Evolutionary conservation across 2,888 invertebrate species (phyloP), one percentile per base, ranked within the genome.

Genomic region (Minunthozetes semirufus): DNA sequence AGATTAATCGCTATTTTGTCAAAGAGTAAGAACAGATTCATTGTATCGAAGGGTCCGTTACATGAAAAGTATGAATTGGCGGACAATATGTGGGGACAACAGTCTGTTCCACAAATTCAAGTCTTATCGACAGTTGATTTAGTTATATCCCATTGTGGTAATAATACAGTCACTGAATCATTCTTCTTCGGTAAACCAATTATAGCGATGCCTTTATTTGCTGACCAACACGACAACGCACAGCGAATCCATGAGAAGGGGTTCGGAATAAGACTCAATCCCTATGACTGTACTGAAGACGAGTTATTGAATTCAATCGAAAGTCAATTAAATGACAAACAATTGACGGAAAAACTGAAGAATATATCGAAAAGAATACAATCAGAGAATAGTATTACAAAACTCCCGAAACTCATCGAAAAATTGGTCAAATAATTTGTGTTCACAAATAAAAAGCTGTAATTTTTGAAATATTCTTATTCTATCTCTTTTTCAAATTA

Each of bases 61-160:
- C 38, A 56, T 70, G 53, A 76, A 27, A 50, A 74, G 46, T 70
- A 70, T 75, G 61, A 70, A 15, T 42, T 76, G 17, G 27, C 74
- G 9, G 74, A 68, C 19, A 76, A 76, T 27, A 76, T 76, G 76
- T 76, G 74, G 73, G 76, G 76, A 4, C 22, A 74, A 22, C n/a
- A 33, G 17, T 74, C 59, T 38, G 9, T 76, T 11, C 76, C 59
- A 19, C 76, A 76, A 29, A 42, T 63, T 9, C n/a, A 27, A 19
- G 59, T 76, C 22, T n/a, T 76, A 15, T 56, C 73, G n/a, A 6
- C n/a, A 11, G 73, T 76, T 2, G 73, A 76, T 50, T 17, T 76
- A 48, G 72, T 76, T 5, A 74, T 76, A 4, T 74, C 76, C 19
- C 76, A 76, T 42, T 74, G 74, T 17, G 76, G 76, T 1, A 74